These are phyloP conservation scores for Crocodylus rhombifer DNA, from an alignment of 2,797 vertebrate genomes.

Conservation along the genomic window DNA sequence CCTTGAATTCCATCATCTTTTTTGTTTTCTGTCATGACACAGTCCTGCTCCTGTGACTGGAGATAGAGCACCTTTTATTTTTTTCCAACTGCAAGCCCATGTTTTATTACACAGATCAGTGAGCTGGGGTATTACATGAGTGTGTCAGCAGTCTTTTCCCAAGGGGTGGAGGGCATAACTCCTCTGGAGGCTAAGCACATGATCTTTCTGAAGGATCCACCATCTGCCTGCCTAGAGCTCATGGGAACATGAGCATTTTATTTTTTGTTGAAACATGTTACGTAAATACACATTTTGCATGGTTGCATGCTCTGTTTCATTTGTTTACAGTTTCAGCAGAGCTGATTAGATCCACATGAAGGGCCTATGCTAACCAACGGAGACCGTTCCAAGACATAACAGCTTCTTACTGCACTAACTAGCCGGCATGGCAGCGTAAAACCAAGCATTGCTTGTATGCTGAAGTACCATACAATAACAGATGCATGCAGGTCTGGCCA, in stretches of 20 bases:
- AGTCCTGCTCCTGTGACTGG: slow-evolving; percentile 35
- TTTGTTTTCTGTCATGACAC: slow-evolving; percentile 36
- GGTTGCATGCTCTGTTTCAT: slow-evolving; percentile 33
- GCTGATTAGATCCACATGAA: slow-evolving; percentile 63
- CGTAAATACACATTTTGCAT: slow-evolving; percentile 55
- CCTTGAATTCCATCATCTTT: slow-evolving; percentile 40
- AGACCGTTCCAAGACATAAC: slow-evolving; percentile 29
- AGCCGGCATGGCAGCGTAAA: slow-evolving; percentile 41
- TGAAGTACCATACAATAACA: background rate
- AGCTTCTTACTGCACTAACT: slow-evolving; percentile 9
- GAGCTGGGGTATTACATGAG: background rate
- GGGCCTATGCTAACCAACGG: slow-evolving; percentile 22
- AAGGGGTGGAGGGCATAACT: background rate
- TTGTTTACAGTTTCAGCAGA: slow-evolving; percentile 61
- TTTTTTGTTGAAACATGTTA: slow-evolving; percentile 44
- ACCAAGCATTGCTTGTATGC: slow-evolving; percentile 11
- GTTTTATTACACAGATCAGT: slow-evolving; percentile 15
- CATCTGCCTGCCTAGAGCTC: slow-evolving; percentile 49
- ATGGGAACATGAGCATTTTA: slow-evolving; percentile 11
- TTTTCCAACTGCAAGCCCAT: background rate
- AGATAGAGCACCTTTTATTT: slow-evolving; percentile 1
- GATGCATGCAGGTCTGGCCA: background rate
- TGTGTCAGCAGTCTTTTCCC: slow-evolving; percentile 34
- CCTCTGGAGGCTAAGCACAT: slow-evolving; percentile 34
- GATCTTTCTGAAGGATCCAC: slow-evolving; percentile 50